Conservation (phyloP, 1,140 invertebrate species). For the Drosophila bocki region DNA sequence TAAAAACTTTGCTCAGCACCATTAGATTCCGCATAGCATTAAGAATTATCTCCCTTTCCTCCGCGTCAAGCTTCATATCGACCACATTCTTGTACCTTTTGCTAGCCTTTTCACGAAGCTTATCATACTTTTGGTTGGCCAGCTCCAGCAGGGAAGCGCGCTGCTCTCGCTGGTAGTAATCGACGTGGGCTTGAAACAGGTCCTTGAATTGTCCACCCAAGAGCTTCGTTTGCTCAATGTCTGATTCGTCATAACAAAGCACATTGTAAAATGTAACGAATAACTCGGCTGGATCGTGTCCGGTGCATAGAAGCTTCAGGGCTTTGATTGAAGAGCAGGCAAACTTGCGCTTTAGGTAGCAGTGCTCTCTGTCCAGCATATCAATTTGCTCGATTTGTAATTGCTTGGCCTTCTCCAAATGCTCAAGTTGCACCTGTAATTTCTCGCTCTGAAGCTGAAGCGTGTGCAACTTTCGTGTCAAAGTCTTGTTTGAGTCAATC, state of each 20-base stretch:
- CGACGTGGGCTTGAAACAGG: conserved; percentile 15
- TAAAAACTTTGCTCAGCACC: conserved; percentile 45
- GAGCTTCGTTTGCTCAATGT: neutral
- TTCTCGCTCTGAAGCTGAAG: conserved; percentile 8
- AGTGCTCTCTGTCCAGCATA: conserved; percentile 25
- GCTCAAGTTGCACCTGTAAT: neutral
- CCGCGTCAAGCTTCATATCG: conserved; percentile 17
- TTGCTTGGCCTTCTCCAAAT: neutral
- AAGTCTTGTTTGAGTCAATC: conserved; percentile 14
- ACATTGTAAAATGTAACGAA: conserved; percentile 40
- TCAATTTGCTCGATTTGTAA: neutral
- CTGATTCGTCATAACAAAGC: conserved; percentile 22
- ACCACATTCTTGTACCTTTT: conserved; percentile 33
- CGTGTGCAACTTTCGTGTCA: conserved; percentile 17
- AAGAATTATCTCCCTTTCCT: conserved; percentile 35
- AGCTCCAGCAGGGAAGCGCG: conserved; percentile 16
- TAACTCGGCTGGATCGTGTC: conserved; percentile 2
- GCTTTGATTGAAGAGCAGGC: conserved; percentile 23
- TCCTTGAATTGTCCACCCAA: conserved; percentile 39
- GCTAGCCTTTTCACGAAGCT: conserved; percentile 13
- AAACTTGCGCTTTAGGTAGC: conserved; percentile 47
- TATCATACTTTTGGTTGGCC: conserved; percentile 32
- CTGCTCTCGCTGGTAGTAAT: conserved; percentile 9
- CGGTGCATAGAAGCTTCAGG: conserved; percentile 25
- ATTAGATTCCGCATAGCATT: conserved; percentile 31